Evolutionary conservation across 1,140 invertebrate genomes (phyloP), one percentile per base, ranked within the genome.

Genomic region (Helicoverpa armigera): DNA sequence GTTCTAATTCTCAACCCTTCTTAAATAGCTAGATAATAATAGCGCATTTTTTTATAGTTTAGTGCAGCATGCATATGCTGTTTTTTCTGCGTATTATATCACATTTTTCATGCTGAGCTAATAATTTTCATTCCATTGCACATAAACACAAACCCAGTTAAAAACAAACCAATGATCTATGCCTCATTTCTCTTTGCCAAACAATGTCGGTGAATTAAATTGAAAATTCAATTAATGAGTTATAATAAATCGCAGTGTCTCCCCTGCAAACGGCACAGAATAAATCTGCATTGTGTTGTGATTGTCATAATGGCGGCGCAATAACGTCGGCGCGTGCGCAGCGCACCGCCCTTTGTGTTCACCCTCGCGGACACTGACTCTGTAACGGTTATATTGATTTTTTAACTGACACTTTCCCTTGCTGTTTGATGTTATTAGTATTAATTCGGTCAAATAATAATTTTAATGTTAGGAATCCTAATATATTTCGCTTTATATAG

Each of bases 311-410:
- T 86, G 78, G 69, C 81, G 69, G 74, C 65, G 82, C 83, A 86
- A 86, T 84, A 82, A 80, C 69, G 80, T 73, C 82, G 86, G 86
- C 90, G 89, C 90, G 91, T 92, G 92, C 91, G 85, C 89, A 88
- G 53, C 61, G 72, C 82, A 82, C 83, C 18, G 74, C 89, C 90
- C 90, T 90, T 88, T 87, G 86, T 87, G 67, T 35, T 53, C 90
- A 87, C 91, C 91, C 89, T 91, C 91, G 87, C 90, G 82, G 89
- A 91, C 89, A 91, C 80, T 83, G 69, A 83, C 77, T 82, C 65
- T 72, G 61, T 84, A 93, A 94, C 92, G 90, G 91, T 83, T 86
- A 85, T 94, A 93, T 94, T 92, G 92, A 93, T 94, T 94, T 94
- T 94, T 90, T 93, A 94, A 94, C 92, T 94, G 92, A 91, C 91